phyloP scores from a whole-genome alignment of 1,140 invertebrate species.

The Choristoneura fumiferana region DNA sequence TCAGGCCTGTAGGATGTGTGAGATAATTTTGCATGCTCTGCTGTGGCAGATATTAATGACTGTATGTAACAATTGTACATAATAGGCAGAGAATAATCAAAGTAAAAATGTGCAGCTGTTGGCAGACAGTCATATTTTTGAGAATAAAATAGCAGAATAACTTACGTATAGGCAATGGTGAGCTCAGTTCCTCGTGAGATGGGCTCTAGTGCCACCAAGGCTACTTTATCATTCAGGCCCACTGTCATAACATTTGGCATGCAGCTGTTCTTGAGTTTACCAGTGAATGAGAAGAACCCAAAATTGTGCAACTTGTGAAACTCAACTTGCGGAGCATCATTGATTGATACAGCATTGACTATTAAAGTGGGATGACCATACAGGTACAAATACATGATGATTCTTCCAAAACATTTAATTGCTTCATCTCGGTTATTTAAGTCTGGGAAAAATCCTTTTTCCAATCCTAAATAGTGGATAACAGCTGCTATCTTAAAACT shows the following conservation, averaged over 20 bases:
- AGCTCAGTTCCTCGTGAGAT: constrained; percentile 38
- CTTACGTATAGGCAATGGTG: constrained; percentile 34
- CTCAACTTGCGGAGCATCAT: background rate
- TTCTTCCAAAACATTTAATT: constrained; percentile 22
- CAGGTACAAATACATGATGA: constrained; percentile 34
- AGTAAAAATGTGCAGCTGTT: no score
- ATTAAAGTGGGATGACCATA: constrained; percentile 19
- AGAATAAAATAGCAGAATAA: background rate
- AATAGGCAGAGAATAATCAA: no score
- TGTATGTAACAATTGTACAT: no score
- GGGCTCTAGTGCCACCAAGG: constrained; percentile 28
- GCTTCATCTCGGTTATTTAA: constrained; percentile 23
- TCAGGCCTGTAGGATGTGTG: no score
- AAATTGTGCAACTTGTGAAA: constrained; percentile 4
- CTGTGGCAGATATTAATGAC: no score
- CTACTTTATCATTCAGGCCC: constrained; percentile 28
- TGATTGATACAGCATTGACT: background rate
- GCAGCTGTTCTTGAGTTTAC: constrained; percentile 32
- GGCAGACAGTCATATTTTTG: no score
- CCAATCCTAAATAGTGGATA: constrained; percentile 24
- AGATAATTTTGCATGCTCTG: no score
- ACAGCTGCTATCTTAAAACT: constrained; percentile 32
- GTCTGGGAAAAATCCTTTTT: constrained; percentile 30
- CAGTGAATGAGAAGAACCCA: constrained; percentile 30
- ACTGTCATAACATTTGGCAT: constrained; percentile 23